phyloP scores from a whole-genome alignment of 2,797 vertebrate species.

The Oceanodroma leucorhoa region DNA sequence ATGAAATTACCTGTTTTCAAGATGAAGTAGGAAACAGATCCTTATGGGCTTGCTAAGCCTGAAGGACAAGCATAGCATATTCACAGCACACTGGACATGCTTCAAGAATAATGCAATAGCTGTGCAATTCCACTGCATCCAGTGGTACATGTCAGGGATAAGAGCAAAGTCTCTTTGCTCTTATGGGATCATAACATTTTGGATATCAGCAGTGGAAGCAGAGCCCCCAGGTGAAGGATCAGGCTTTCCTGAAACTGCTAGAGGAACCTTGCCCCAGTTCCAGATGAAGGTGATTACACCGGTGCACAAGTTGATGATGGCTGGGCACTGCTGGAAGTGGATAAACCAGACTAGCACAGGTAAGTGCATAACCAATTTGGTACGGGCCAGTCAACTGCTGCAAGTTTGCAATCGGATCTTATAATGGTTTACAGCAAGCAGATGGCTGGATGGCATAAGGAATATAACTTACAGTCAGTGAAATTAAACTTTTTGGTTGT shows the following conservation, averaged over 20 bases:
- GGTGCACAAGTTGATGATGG: background rate
- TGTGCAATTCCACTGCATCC: background rate
- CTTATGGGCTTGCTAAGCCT: background rate
- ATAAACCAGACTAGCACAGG: background rate
- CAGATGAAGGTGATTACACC: background rate
- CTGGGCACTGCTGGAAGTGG: background rate
- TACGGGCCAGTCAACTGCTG: background rate
- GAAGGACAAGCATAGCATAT: background rate
- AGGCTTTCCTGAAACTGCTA: background rate
- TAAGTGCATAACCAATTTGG: background rate
- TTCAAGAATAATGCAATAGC: background rate
- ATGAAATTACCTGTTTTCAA: background rate
- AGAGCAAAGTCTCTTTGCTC: background rate
- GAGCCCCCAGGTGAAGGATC: fast-evolving
- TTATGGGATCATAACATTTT: background rate
- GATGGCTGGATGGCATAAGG: background rate
- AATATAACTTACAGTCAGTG: background rate
- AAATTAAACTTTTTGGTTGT: background rate
- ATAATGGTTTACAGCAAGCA: background rate
- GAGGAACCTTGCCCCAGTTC: background rate
- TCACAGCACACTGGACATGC: background rate
- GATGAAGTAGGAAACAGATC: background rate
- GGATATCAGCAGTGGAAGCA: background rate
- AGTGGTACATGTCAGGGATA: background rate
- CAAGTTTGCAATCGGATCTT: background rate